phyloP scores from a whole-genome alignment of 2,797 vertebrate genomes.

The Serranus cabrilla region DNA sequence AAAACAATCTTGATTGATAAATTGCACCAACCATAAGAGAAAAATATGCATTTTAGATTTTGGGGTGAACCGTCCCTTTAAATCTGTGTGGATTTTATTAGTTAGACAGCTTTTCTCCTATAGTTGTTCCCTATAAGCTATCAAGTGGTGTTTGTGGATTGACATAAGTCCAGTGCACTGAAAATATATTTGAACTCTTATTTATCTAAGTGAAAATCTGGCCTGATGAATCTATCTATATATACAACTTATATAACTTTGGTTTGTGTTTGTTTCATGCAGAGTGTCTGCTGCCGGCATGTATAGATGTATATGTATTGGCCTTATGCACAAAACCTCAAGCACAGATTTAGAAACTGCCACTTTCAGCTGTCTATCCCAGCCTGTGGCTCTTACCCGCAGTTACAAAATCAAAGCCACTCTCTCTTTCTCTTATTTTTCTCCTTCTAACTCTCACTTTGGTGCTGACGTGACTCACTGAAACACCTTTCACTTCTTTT shows the following conservation, averaged over 20 bases:
- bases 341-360: constrained; percentile 38
- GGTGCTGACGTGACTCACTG: constrained; percentile 16
- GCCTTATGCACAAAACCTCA: constrained; percentile 32
- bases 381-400: constrained; percentile 35
- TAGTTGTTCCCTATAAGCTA: constrained; percentile 1
- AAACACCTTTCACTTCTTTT: constrained; percentile 42
- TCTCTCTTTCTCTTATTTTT: not conserved
- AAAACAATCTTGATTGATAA: too few relatives aligned
- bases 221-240: not conserved
- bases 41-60: too few relatives aligned
- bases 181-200: not conserved
- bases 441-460: not conserved
- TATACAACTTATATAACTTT: not conserved
- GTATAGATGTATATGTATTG: not conserved
- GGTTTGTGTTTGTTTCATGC: constrained; percentile 3
- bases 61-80: too few relatives aligned
- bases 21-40: too few relatives aligned
- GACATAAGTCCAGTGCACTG: not conserved
- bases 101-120: constrained; percentile 6
- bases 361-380: constrained; percentile 23
- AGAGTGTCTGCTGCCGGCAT: constrained; percentile 8
- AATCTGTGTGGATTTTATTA: constrained; percentile 9
- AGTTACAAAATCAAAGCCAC: constrained; percentile 7
- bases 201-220: not conserved
- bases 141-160: not conserved